phyloP scores from a whole-genome alignment of 2,797 vertebrate genomes.

The Lates japonicus region DNA sequence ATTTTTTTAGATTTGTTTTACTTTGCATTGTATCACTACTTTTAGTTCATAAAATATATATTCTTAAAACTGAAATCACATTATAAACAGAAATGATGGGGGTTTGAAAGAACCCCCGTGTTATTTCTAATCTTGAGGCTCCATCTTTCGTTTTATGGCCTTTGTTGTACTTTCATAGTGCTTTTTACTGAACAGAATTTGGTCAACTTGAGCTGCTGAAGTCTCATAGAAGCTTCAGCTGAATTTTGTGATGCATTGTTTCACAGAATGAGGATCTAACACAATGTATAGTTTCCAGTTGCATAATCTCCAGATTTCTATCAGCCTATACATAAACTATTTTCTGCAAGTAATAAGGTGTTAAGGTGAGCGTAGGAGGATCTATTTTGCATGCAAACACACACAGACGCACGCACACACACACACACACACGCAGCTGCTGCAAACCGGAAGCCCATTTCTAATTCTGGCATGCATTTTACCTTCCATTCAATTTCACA shows the following conservation, averaged over 20 bases:
- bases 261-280: neutral
- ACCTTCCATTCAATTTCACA: constrained; percentile 74
- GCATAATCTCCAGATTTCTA: constrained; percentile 41
- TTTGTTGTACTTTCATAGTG: neutral
- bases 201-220: neutral
- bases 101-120: neutral
- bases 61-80: neutral
- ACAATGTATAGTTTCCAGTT: constrained; percentile 8
- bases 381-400: constrained; percentile 40
- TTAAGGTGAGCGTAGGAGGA: constrained; percentile 60
- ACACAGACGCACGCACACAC: constrained; percentile 34
- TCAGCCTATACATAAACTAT: constrained; percentile 38
- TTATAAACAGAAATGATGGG: neutral
- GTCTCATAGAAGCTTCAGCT: neutral
- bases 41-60: neutral
- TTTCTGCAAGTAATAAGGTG: constrained; percentile 56
- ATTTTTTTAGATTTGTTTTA: too few relatives aligned
- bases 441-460: constrained; percentile 54
- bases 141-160: too few relatives aligned
- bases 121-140: too few relatives aligned
- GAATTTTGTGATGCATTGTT: neutral
- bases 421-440: constrained; percentile 29
- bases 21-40: neutral
- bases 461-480: constrained; percentile 64
- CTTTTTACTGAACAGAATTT: neutral